Conservation (phyloP, 2,113 vertebrate species). For the Syngnathoides biaculeatus region DNA sequence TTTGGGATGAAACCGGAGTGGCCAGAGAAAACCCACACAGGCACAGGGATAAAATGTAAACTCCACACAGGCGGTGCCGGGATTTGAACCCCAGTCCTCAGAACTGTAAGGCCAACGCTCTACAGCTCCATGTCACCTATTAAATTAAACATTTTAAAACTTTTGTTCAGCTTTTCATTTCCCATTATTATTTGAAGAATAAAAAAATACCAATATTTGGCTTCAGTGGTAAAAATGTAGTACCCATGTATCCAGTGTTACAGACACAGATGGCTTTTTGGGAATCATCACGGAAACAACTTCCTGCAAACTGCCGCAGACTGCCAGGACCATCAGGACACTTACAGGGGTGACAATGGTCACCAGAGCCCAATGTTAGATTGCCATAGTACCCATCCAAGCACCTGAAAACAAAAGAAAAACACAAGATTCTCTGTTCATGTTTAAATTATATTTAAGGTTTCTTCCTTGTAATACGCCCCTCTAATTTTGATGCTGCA, state of each 20-base stretch:
- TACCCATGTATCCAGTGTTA: conserved; percentile 85
- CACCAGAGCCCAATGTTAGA: conserved; percentile 86
- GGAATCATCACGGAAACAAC: conserved; percentile 81
- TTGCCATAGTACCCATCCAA: conserved; percentile 88
- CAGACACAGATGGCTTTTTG: conserved; percentile 85
- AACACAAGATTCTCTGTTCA: not conserved
- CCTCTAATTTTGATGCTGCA: too few species aligned
- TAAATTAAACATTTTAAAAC: not conserved
- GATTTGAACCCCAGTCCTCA: too few species aligned
- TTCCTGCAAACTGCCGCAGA: conserved; percentile 83
- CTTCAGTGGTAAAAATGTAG: conserved; percentile 3
- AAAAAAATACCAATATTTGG: not conserved
- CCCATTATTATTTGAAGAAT: not conserved
- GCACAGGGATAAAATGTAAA: too few species aligned
- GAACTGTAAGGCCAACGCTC: too few species aligned
- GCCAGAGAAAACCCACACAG: too few species aligned
- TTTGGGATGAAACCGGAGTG: too few species aligned
- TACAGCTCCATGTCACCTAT: too few species aligned
- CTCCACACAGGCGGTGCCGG: too few species aligned
- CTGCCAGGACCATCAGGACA: conserved; percentile 89
- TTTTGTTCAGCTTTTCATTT: not conserved
- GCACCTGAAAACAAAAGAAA: conserved; percentile 73
- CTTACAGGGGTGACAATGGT: conserved; percentile 90
- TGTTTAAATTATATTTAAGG: not conserved
- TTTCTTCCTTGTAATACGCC: too few species aligned